Evolutionary conservation across 2,113 vertebrate species (phyloP).

Genomic region (Panthera uncia): DNA sequence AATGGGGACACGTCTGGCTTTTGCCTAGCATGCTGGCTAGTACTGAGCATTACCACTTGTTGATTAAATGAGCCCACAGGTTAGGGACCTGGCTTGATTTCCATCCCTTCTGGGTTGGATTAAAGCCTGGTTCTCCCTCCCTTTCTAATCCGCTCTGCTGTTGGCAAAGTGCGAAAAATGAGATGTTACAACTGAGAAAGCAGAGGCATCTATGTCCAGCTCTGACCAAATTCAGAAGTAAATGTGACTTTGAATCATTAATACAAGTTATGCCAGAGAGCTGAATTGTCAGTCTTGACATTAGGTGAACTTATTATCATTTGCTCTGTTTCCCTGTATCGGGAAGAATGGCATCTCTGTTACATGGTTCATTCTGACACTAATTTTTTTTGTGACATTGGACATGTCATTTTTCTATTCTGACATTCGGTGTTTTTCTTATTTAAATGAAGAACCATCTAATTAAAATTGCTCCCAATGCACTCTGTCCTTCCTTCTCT

Average conservation of each 20-base stretch:
- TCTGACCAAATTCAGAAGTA: neutral
- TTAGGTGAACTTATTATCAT: neutral
- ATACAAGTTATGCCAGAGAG: neutral
- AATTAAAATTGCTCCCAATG: neutral
- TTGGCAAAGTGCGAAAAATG: neutral
- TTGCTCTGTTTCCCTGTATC: neutral
- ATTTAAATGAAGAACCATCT: neutral
- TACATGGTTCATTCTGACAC: neutral
- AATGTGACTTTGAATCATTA: neutral
- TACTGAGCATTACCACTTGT: neutral
- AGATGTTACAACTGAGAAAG: neutral
- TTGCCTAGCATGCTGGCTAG: neutral
- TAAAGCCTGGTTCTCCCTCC: neutral
- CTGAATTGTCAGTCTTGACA: neutral
- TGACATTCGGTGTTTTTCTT: neutral
- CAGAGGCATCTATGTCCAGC: neutral
- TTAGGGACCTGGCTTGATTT: neutral
- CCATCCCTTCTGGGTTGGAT: neutral
- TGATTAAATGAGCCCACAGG: neutral
- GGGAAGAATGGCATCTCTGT: neutral
- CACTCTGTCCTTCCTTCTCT: neutral
- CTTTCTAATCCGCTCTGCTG: neutral
- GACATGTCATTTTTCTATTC: neutral
- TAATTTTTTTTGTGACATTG: neutral
- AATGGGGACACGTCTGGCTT: neutral